These are phyloP conservation scores for Nesogale talazaci DNA, from an alignment of 2,113 vertebrate species.

Conservation along the genomic window DNA sequence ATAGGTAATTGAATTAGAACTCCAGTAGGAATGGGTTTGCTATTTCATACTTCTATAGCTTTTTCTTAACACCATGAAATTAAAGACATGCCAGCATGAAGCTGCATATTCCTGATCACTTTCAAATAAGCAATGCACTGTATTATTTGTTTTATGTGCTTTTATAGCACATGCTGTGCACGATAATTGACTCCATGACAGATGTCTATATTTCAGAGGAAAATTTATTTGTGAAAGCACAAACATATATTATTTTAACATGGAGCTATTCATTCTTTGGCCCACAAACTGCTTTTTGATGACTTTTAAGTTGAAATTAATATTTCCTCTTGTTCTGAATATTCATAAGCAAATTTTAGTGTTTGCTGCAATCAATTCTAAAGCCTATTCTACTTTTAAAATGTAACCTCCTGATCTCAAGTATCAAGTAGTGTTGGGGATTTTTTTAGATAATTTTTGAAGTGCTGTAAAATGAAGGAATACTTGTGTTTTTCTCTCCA, in stretches of 20 bases:
- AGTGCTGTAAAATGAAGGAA: background rate
- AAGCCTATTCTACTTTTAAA: conserved; percentile 41
- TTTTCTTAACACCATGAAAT: conserved; percentile 81
- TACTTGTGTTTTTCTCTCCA: conserved; percentile 9
- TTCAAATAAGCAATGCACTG: conserved; percentile 71
- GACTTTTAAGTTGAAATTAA: conserved; percentile 75
- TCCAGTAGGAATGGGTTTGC: conserved; percentile 60
- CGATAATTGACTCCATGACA: conserved; percentile 75
- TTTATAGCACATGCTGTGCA: conserved; percentile 71
- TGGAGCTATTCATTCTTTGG: conserved; percentile 64
- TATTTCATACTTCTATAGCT: conserved; percentile 72
- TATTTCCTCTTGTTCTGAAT: conserved; percentile 66
- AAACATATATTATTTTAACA: conserved; percentile 68
- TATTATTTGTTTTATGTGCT: conserved; percentile 75
- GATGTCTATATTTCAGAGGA: conserved; percentile 75
- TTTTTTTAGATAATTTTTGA: background rate
- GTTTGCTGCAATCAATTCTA: conserved; percentile 6
- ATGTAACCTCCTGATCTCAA: background rate
- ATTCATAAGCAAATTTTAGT: conserved; percentile 24
- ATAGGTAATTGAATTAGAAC: conserved; percentile 73
- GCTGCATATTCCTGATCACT: conserved; percentile 71
- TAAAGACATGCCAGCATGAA: conserved; percentile 75
- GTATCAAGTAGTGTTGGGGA: background rate
- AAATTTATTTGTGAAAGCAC: conserved; percentile 68
- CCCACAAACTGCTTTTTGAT: conserved; percentile 64